Conservation (phyloP, 2,888 invertebrate genomes). For the Ectemnius lituratus region DNA sequence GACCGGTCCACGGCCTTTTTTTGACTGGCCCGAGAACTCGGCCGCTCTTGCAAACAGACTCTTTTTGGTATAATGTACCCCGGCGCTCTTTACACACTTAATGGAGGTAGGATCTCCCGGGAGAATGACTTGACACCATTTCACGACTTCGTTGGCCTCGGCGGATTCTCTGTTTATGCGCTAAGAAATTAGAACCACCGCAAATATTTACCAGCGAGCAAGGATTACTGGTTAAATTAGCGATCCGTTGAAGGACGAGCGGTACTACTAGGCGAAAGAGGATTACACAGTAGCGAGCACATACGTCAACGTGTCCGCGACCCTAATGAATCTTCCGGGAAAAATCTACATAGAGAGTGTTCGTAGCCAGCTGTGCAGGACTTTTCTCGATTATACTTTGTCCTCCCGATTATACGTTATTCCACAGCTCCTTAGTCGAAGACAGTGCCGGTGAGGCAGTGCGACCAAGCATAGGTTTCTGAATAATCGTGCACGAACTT, state of each 20-base stretch:
- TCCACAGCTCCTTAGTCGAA: too few species aligned
- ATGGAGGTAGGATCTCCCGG: too few species aligned
- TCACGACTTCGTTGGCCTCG: too few species aligned
- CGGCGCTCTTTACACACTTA: too few species aligned
- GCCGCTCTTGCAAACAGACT: too few species aligned
- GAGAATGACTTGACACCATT: too few species aligned
- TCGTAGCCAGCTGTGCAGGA: neutral
- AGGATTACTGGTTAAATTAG: conserved; percentile 13
- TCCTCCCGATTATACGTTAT: conserved; percentile 15
- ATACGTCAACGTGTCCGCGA: neutral
- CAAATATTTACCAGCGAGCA: conserved; percentile 34
- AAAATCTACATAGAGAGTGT: neutral
- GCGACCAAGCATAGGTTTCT: conserved; percentile 38
- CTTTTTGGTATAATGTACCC: too few species aligned
- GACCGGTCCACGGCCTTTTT: too few species aligned
- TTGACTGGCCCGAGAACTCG: too few species aligned
- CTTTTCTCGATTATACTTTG: conserved; percentile 2
- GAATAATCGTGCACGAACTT: conserved; percentile 47
- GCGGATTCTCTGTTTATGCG: conserved; percentile 30
- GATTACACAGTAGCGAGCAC: neutral
- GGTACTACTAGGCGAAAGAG: neutral
- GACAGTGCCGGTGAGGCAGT: too few species aligned
- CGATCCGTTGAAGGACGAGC: neutral
- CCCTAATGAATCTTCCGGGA: neutral
- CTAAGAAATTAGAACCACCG: conserved; percentile 28